Evolutionary conservation across 2,888 invertebrate genomes (phyloP).

Genomic region (Halictus ligatus): DNA sequence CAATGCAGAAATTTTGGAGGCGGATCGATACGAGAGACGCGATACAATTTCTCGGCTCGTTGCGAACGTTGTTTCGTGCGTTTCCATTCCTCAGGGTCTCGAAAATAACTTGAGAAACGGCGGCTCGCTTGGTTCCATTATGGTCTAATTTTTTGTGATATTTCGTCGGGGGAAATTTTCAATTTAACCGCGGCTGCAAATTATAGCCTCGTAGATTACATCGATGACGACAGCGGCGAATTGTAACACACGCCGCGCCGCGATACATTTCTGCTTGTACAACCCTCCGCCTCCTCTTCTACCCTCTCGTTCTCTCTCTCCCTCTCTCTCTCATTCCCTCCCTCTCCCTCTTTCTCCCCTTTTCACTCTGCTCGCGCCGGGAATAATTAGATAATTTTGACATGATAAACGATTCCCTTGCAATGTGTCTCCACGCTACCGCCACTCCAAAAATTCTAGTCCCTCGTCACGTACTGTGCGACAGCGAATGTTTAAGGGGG

Average conservation of each 20-base stretch:
- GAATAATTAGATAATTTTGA: slow-evolving; percentile 61
- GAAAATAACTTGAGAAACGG: slow-evolving; percentile 22
- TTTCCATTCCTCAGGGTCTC: slow-evolving; percentile 4
- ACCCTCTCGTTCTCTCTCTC: background rate
- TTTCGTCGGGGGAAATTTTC: slow-evolving; percentile 43
- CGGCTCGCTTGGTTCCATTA: slow-evolving; percentile 20
- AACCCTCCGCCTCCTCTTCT: background rate
- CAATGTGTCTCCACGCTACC: slow-evolving; percentile 23
- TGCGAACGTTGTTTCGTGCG: background rate
- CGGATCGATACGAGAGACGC: background rate
- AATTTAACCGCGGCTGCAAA: slow-evolving; percentile 57
- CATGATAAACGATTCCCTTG: slow-evolving; percentile 52
- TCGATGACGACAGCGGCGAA: slow-evolving; percentile 57
- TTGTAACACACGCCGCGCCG: slow-evolving; percentile 51
- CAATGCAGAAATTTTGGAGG: background rate
- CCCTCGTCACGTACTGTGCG: slow-evolving; percentile 21
- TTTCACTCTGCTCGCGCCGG: slow-evolving; percentile 11
- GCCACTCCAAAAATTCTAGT: slow-evolving; percentile 38
- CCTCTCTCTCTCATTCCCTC: background rate
- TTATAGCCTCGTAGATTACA: slow-evolving; percentile 61
- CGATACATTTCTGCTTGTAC: slow-evolving; percentile 53
- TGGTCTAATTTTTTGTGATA: slow-evolving; percentile 19
- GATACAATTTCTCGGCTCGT: background rate
- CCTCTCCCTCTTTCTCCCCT: background rate
- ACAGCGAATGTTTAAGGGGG: slow-evolving; percentile 10